Evolutionary conservation across 2,113 vertebrate species (phyloP), one percentile per base, ranked within the genome.

Genomic region (Chaetodon auriga): DNA sequence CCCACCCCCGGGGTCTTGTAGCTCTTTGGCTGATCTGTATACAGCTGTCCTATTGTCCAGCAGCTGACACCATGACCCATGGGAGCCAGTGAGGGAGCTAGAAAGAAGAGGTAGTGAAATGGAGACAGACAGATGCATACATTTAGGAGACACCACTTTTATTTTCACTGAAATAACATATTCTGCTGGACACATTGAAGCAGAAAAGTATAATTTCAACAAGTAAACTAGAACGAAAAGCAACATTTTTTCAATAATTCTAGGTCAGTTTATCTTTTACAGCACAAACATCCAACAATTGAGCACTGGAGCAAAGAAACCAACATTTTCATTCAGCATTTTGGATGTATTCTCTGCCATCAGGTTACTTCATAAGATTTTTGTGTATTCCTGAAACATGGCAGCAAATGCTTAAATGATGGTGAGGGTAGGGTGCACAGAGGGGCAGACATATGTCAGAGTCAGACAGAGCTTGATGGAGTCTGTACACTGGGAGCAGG

Each of bases 1-100:
- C 87, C 88, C 83, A 77, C 83, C 90, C 84, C 75, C 5, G 65
- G 84, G 86, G 84, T 63, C 81, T 68, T 73, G 83, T 89, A 60
- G 84, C 51, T 84, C 73, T 75, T 23, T 21, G 84, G 82, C 79
- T 88, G 88, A 90, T 91, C 91, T 93, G 90, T 90, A 92, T 82
- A 93, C 93, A 94, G 92, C 93, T 93, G 93, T 93, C 90, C 87
- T 61, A 88, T 94, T 94, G 91, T 94, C 86, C 89, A 81, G 23
- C 87, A 85, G 83, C 75, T 90, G 90, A 93, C 92, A 92, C 88
- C 49, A 0, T 62, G 86, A 91, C 91, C 92, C 89, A 18, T 0
- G 78, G 82, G 81, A 90, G 62, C 43, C 63, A 54, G 68, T 15
- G 49, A 70, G 48, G 46, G 45, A 54, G 30, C 68, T 38, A 54